phyloP scores from a whole-genome alignment of 2,797 vertebrate species.

The Gallinago stenura region DNA sequence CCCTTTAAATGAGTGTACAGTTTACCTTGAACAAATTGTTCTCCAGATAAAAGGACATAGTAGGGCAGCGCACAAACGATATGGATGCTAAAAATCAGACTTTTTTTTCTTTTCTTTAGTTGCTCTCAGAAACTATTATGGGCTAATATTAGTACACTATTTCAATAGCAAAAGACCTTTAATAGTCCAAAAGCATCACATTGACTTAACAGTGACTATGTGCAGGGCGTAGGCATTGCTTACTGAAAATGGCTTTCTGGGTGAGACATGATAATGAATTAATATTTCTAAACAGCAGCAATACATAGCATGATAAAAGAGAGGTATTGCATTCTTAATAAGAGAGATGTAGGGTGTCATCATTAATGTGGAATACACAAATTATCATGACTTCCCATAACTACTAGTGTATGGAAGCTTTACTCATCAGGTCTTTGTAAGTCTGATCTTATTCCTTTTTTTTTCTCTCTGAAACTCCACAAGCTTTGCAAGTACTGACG shows the following conservation, averaged over 20 bases:
- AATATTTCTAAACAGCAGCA: background rate
- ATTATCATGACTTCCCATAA: background rate
- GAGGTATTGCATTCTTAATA: background rate
- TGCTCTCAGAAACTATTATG: background rate
- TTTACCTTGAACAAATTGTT: background rate
- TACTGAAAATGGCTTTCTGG: background rate
- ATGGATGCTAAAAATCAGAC: accelerated
- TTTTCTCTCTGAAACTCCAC: background rate
- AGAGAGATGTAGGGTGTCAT: background rate
- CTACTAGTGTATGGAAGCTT: background rate
- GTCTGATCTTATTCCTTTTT: background rate
- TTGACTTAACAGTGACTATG: background rate
- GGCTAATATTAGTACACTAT: background rate
- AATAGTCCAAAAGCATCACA: background rate
- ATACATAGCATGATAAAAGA: background rate
- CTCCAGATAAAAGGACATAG: background rate
- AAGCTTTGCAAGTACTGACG: background rate
- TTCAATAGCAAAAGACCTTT: background rate
- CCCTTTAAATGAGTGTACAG: accelerated
- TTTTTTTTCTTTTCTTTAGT: background rate
- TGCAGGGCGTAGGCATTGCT: background rate
- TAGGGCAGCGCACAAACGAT: background rate
- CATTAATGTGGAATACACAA: background rate
- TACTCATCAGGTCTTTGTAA: background rate
- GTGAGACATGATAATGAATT: background rate